These are phyloP conservation scores for Drosophila pruinosa DNA, from an alignment of 1,140 invertebrate genomes.

Conservation along the genomic window DNA sequence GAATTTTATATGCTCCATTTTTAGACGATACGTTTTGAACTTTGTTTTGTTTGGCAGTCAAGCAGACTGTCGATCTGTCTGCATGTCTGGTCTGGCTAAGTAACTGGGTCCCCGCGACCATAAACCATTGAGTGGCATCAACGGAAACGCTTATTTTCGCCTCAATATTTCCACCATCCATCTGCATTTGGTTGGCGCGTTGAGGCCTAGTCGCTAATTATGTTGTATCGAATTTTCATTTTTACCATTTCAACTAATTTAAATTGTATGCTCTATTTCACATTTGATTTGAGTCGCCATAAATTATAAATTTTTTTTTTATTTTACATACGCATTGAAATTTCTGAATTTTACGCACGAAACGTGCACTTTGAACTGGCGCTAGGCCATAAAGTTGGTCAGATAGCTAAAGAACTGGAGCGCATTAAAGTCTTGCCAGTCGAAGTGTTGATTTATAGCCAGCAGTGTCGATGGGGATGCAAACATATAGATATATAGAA, in stretches of 20 bases:
- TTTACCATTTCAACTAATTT: constrained; percentile 60
- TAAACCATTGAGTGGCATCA: constrained; percentile 1
- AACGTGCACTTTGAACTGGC: constrained; percentile 53
- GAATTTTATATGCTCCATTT: constrained; percentile 20
- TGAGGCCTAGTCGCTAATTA: constrained; percentile 16
- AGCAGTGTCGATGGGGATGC: not conserved
- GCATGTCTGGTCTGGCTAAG: constrained; percentile 2
- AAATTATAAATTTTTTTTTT: constrained; percentile 46
- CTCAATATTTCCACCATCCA: not conserved
- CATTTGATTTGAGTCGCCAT: constrained; percentile 41
- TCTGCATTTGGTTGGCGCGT: not conserved
- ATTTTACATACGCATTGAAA: constrained; percentile 14
- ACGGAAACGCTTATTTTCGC: constrained; percentile 4
- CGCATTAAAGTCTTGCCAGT: constrained; percentile 26
- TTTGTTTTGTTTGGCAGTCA: constrained; percentile 25
- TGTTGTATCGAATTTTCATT: constrained; percentile 36
- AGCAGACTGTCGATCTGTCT: not conserved
- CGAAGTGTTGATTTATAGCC: constrained; percentile 27
- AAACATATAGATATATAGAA: no score
- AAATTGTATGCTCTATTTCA: constrained; percentile 68
- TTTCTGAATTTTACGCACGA: constrained; percentile 26
- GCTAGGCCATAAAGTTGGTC: constrained; percentile 38
- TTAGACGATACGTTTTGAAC: constrained; percentile 1
- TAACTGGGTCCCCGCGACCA: constrained; percentile 20
- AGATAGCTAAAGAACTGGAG: constrained; percentile 35